Evolutionary conservation across 1,140 invertebrate genomes (phyloP), one percentile per base, ranked within the genome.

Genomic region (Stegodyphus dumicola): DNA sequence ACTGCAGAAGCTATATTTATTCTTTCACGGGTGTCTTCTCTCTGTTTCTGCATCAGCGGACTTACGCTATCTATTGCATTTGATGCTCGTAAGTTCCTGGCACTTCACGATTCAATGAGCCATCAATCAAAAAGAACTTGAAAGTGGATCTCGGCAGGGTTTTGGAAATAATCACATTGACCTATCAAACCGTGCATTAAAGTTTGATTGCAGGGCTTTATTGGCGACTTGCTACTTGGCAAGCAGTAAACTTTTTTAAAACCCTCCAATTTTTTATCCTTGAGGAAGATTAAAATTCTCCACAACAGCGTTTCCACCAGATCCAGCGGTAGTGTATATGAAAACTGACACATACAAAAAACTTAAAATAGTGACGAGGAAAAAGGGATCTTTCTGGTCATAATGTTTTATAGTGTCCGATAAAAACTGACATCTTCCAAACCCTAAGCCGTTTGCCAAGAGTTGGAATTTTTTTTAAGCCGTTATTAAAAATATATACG

Each of bases 331-430:
- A 11, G 11, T 9, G 54, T 73, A 64, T 73, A 71, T 81, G 78
- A 73, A 81, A 81, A 81, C 78, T 81, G 78, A 81, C 78, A 81
- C 69, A 81, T 64, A 81, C 69, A 81, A 73, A 60, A 81, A 81
- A 81, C 49, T 71, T 81, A 73, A 81, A 81, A 81, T 81, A 81
- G 18, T 64, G 69, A 64, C 64, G 18, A 10, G 51, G 15, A 77
- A 56, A 56, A 10, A 69, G 17, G 10, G 48, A 71, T 18, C 69
- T 81, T 81, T 69, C 17, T 73, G 78, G 78, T 81, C 78, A 64
- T 81, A 81, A 81, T 81, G 78, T 81, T 81, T 81, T 81, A 81
- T 81, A 81, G 78, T 33, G 78, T 15, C 70, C 78, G 78, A 81
- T 81, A 81, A 81, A 81, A 73, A 9, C 69, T 81, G 78, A 81